Evolutionary conservation across 2,797 vertebrate genomes (phyloP).

Genomic region (Crenichthys baileyi): DNA sequence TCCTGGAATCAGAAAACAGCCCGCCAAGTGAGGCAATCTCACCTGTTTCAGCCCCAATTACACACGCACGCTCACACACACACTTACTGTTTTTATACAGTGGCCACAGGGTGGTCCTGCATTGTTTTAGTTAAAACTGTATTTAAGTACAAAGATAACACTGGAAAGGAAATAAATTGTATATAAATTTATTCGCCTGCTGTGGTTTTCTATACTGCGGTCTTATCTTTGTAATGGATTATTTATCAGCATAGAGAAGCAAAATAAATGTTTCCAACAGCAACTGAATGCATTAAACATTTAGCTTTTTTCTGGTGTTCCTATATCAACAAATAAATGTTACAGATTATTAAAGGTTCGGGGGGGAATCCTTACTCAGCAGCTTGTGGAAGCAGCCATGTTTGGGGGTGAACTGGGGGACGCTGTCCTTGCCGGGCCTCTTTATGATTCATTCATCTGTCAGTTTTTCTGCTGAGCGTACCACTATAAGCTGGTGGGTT

Average conservation of each 20-base stretch:
- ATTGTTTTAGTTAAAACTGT: conserved; percentile 26
- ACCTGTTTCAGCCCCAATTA: conserved; percentile 27
- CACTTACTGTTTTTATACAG: conserved; percentile 20
- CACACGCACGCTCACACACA: neutral
- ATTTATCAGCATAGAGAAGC: conserved; percentile 66
- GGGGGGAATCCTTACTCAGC: conserved; percentile 63
- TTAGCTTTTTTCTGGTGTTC: conserved; percentile 58
- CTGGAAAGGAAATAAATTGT: conserved; percentile 60
- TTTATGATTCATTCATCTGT: conserved; percentile 64
- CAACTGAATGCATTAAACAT: conserved; percentile 64
- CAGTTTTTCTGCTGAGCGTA: conserved; percentile 64
- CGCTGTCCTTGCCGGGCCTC: conserved; percentile 38
- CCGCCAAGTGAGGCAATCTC: conserved; percentile 14
- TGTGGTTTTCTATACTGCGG: conserved; percentile 43
- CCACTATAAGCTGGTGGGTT: conserved; percentile 52
- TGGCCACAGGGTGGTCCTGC: neutral
- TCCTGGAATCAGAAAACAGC: conserved; percentile 44
- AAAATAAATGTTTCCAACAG: conserved; percentile 51
- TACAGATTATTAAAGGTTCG: conserved; percentile 43
- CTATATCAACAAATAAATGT: conserved; percentile 59
- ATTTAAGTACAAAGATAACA: conserved; percentile 19
- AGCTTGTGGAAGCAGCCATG: conserved; percentile 31
- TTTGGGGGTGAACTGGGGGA: conserved; percentile 41
- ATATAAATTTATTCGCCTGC: conserved; percentile 59
- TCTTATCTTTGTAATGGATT: conserved; percentile 77